Base-by-base conservation (phyloP, 2,113 vertebrate species). In the Hyaena hyaena region DNA sequence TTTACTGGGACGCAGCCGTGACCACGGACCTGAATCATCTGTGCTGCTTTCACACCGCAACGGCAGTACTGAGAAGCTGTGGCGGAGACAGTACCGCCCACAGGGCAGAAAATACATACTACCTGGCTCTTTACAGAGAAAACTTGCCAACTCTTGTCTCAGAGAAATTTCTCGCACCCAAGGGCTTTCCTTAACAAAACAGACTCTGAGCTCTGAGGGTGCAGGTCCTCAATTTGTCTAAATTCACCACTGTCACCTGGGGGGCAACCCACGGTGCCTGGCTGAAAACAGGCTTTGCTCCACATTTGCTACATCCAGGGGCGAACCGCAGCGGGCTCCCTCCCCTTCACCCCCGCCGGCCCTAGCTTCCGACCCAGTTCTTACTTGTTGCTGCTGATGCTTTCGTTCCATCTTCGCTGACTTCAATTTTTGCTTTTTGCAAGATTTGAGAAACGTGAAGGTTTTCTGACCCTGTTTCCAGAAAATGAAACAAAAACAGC, bases 391-490 rank as follows among this genome's bases (percentile, higher is more conserved):
- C 99, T 97, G 99, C 99, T 90, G 99, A 98, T 97, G 99, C 99
- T 99, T 99, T 99, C 48, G 99, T 99, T 97, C 99, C 99, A 63
- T 99, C 99, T 98, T 99, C 99, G 79, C 99, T 99, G 90, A 99
- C 99, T 98, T 99, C 99, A 12, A 99, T 99, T 98, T 99, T 99
- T 96, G 99, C 99, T 98, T 99, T 99, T 97, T 99, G 99, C 17
- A 99, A 98, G 5, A 99, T 98, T 48, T 99, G 99, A 89, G 99
- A 99, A 39, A 99, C 99, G 84, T 99, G 95, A 94, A 99, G 97
- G 28, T 98, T 98, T 97, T 99, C 99, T 95, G 99, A 91, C 97
- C 99, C 99, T 99, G 97, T 91, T 39, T 76, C 21, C 85, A 50
- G 81, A 69, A 95, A 95, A 97, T 68, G 97, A 98, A 93, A 90